Evolutionary conservation across 1,140 invertebrate species (phyloP), one percentile per base, ranked within the genome.

Genomic region (Formica selysi): DNA sequence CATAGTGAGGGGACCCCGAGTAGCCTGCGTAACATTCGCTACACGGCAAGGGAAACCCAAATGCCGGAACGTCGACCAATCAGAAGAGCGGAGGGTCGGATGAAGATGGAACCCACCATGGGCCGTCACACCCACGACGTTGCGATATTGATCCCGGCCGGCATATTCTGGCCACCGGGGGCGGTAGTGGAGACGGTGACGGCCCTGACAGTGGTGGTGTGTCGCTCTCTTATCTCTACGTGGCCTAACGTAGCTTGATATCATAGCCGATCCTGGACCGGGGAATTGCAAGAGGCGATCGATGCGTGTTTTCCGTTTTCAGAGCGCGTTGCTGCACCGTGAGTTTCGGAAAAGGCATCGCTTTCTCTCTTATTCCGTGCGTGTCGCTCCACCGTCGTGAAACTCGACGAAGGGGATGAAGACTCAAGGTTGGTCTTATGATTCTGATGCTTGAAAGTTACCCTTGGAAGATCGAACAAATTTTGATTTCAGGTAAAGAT

Each of bases 161-260:
- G 38, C 79, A 68, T 91, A 91, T 85, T 85, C 89, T 86, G 81
- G 67, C 68, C 29, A 51, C 85, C 70, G 83, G 65, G 68, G 89
- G 86, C 73, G 89, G 89, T 85, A 76, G 80, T 51, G 51, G 38
- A 81, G 85, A 81, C 71, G 76, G 76, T 76, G 83, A 78, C 76
- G 88, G 62, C 44, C 26, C 61, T 76, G 71, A 81, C 89, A 62
- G 59, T 76, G 57, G 41, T 85, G 29, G 51, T 59, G 48, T 70
- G 74, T 71, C 61, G 67, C 79, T 81, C 86, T 90, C 76, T 90
- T 88, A 79, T 90, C 91, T 90, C 91, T 91, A 59, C 79, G 67
- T 89, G 85, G 85, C 86, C 86, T 89, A 74, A 86, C 86, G 62
- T 84, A 92, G 88, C 92, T 93, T 89, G 89, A 93, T 93, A 93